Conservation (phyloP, 2,888 invertebrate species). For the Diadegma fenestrale region DNA sequence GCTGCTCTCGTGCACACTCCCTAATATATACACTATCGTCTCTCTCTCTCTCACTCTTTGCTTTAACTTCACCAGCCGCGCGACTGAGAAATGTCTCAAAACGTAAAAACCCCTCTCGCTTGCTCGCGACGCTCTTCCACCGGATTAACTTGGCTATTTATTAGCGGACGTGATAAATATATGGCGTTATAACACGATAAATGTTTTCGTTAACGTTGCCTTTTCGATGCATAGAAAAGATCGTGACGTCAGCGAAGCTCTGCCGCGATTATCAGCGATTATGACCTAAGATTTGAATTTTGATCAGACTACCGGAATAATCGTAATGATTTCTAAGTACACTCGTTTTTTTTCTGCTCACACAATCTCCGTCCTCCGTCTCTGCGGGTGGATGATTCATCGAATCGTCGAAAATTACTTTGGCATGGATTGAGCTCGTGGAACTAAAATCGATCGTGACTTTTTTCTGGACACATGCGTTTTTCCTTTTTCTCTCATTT, state of each 20-base stretch:
- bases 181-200: conserved; percentile 43
- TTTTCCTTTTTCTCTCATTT: conserved; percentile 42
- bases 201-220: conserved; percentile 21
- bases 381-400: not conserved
- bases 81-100: conserved; percentile 40
- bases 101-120: conserved; percentile 29
- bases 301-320: not conserved
- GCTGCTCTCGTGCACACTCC: conserved; percentile 51
- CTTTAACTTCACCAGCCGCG: conserved; percentile 13
- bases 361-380: not conserved
- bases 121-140: conserved; percentile 12
- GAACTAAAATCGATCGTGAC: not conserved
- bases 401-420: not conserved
- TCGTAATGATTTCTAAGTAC: not conserved
- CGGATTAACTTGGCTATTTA: conserved; percentile 61
- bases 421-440: not conserved
- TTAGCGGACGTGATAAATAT: conserved; percentile 64
- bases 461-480: not conserved
- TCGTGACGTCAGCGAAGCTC: not conserved
- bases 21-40: conserved; percentile 31
- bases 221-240: conserved; percentile 9
- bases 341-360: not conserved
- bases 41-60: conserved; percentile 37
- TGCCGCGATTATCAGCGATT: not conserved
- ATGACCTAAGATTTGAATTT: not conserved